Evolutionary conservation across 2,888 invertebrate genomes (phyloP).

Genomic region (Globia sparganii): DNA sequence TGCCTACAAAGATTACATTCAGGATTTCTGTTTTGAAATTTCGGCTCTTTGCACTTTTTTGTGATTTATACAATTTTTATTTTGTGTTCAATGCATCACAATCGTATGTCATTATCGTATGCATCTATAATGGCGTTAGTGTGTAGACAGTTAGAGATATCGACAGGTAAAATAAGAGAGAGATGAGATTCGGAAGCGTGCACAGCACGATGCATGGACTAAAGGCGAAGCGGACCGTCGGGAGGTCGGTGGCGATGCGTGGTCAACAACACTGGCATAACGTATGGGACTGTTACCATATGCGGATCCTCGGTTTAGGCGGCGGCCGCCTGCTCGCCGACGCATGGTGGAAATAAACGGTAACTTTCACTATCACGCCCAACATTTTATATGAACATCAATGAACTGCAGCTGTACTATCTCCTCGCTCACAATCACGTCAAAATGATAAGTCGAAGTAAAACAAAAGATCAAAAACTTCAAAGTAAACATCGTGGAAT

Average conservation of each 20-base stretch:
- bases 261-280: slow-evolving; percentile 82
- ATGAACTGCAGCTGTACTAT: slow-evolving; percentile 51
- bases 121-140: slow-evolving; percentile 68
- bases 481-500: slow-evolving; percentile 6
- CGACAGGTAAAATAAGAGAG: slow-evolving; percentile 67
- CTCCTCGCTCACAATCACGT: slow-evolving; percentile 52
- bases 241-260: slow-evolving; percentile 80
- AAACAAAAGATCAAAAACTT: slow-evolving; percentile 15
- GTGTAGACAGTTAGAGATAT: slow-evolving; percentile 60
- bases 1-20: slow-evolving; percentile 33
- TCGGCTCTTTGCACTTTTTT: slow-evolving; percentile 50
- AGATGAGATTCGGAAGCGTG: slow-evolving; percentile 85
- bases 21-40: slow-evolving; percentile 51
- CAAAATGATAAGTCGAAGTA: slow-evolving; percentile 45
- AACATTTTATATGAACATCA: slow-evolving; percentile 64
- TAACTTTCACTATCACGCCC: slow-evolving; percentile 79
- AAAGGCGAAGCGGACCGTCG: slow-evolving; percentile 85
- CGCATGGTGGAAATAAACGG: slow-evolving; percentile 90
- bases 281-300: slow-evolving; percentile 93
- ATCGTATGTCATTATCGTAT: slow-evolving; percentile 58
- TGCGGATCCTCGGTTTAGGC: slow-evolving; percentile 97
- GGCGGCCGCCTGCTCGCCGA: slow-evolving; percentile 93
- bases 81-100: slow-evolving; percentile 57
- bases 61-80: slow-evolving; percentile 34
- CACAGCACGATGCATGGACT: slow-evolving; percentile 87